phyloP scores from a whole-genome alignment of 2,113 vertebrate species.

The Sander vitreus region DNA sequence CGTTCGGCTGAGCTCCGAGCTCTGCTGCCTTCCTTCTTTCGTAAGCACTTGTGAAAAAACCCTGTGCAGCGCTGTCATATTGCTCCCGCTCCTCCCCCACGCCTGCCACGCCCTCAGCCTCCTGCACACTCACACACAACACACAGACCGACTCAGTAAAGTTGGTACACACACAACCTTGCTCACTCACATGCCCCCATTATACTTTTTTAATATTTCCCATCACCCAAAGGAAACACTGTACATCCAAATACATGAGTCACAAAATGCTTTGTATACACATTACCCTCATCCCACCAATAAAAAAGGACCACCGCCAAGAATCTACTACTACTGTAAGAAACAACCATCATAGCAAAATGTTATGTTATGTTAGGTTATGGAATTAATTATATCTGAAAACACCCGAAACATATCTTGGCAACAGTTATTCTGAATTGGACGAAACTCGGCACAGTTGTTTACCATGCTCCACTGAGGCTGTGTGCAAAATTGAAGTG shows the following conservation, averaged over 20 bases:
- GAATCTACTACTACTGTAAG: not conserved
- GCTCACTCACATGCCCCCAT: constrained; percentile 15
- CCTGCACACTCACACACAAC: constrained; percentile 32
- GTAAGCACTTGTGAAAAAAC: constrained; percentile 36
- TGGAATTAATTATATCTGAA: not conserved
- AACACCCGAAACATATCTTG: not conserved
- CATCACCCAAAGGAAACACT: not conserved
- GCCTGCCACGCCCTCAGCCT: constrained; percentile 58
- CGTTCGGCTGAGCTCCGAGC: too few species aligned
- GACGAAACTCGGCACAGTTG: too few species aligned
- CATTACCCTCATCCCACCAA: not conserved
- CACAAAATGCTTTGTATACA: constrained; percentile 19
- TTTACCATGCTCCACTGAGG: too few species aligned
- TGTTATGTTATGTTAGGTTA: not conserved
- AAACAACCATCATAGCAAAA: not conserved
- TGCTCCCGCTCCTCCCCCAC: constrained; percentile 47
- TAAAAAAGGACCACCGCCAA: too few species aligned
- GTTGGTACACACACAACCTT: constrained; percentile 15
- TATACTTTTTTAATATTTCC: constrained; percentile 9
- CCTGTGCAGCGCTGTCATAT: constrained; percentile 58
- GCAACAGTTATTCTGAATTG: too few species aligned
- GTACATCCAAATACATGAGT: constrained; percentile 17
- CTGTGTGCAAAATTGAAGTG: too few species aligned
- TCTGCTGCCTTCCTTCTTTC: constrained; percentile 59
- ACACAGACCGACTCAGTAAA: constrained; percentile 48